Conservation (phyloP, 2,888 invertebrate genomes). For the Syrista parreyssii region DNA sequence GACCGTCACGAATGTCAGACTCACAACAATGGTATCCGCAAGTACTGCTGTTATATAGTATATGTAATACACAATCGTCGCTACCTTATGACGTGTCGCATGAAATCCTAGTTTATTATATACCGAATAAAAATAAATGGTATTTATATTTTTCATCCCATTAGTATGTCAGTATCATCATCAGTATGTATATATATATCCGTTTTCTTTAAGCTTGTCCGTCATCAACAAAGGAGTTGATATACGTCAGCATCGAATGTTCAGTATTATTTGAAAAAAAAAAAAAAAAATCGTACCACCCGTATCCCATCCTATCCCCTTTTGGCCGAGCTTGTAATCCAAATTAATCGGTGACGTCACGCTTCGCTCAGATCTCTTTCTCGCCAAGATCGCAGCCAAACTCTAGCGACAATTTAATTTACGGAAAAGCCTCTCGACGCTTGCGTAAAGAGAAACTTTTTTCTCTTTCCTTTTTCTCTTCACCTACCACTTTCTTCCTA, state of each 20-base stretch:
- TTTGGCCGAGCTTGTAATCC: neutral
- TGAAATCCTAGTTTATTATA: neutral
- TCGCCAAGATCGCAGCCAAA: neutral
- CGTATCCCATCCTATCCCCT: neutral
- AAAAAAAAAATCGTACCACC: neutral
- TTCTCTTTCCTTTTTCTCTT: neutral
- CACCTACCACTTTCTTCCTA: neutral
- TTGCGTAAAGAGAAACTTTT: neutral
- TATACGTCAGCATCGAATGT: neutral
- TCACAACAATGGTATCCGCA: neutral
- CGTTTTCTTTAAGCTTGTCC: neutral
- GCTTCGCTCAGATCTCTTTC: neutral
- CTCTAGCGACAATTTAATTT: neutral
- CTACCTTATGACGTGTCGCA: neutral
- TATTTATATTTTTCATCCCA: conserved; percentile 51
- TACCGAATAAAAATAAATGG: conserved; percentile 41
- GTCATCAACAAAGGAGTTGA: neutral
- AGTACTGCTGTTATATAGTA: neutral
- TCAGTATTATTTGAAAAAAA: neutral
- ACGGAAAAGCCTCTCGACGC: neutral
- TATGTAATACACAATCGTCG: neutral
- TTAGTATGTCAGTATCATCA: neutral
- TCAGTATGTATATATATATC: neutral
- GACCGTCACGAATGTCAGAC: conserved; percentile 1
- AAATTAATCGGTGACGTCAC: neutral